Evolutionary conservation across 2,113 vertebrate species (phyloP).

Genomic region (Poicephalus meyeri): DNA sequence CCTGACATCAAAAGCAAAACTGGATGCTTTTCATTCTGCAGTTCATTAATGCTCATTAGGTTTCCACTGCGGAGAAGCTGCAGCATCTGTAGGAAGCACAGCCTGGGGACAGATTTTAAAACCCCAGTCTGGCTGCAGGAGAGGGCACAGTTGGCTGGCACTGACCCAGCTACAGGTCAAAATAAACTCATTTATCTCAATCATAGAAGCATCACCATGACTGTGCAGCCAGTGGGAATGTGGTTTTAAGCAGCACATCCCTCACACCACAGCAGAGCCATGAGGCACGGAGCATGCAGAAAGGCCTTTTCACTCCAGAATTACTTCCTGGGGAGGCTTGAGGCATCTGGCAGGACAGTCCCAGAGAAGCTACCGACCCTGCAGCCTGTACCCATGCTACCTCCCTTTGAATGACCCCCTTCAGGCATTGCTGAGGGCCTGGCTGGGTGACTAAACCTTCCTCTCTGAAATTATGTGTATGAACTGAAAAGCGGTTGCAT

Average conservation of each 20-base stretch:
- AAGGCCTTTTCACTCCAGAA: background rate
- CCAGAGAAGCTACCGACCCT: background rate
- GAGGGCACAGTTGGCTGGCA: background rate
- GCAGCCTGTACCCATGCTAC: background rate
- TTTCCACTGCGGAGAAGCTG: background rate
- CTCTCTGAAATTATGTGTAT: background rate
- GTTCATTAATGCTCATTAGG: background rate
- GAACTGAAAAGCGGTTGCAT: background rate
- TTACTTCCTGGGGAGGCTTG: background rate
- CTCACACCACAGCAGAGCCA: background rate
- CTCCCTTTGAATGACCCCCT: background rate
- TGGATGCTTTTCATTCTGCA: background rate
- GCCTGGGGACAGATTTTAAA: background rate
- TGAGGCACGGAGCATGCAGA: background rate
- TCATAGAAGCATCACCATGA: background rate
- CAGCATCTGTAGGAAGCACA: background rate
- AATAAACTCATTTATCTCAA: background rate
- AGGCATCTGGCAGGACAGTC: background rate
- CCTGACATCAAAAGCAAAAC: background rate
- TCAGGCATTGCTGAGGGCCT: background rate
- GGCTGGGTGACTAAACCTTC: background rate
- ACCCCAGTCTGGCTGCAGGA: rapidly evolving
- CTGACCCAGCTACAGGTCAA: background rate
- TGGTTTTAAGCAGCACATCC: background rate
- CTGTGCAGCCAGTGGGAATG: background rate